Evolutionary conservation across 1,140 invertebrate species (phyloP), one percentile per base, ranked within the genome.

Genomic region (Arctopsyche grandis): DNA sequence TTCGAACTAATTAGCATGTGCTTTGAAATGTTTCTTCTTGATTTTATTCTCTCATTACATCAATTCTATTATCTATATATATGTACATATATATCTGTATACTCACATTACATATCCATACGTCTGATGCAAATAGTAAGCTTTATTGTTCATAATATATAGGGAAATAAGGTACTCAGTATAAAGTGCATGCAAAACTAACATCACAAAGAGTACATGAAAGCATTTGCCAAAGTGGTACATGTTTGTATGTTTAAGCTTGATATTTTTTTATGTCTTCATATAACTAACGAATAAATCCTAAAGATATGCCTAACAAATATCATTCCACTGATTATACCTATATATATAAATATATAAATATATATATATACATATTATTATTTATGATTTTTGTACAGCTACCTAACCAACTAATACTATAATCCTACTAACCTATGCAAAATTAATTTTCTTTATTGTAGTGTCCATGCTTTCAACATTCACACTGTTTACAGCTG

Each of bases 401-500:
- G 66, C 70, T 44, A 19, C 29, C 14, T 69, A 79, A 79, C 73
- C 78, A 74, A 75, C 78, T 73, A 71, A 79, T 16, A 22, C 63
- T 74, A 75, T 63, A 79, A 75, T 74, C 75, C 26, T 78, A 71
- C 63, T 75, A 79, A 74, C 63, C 73, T 75, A 75, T 77, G 21
- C 43, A 48, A 9, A n/a, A 58, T 52, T 14, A 19, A 7, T 43
- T 70, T 52, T 78, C 26, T 48, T 66, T 66, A 48, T 43, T 73
- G 22, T 24, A 21, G 63, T 66, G 63, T 66, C 29, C 29, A 38
- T 38, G 29, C 29, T 38, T 38, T 38, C 29, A 7, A 38, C 29
- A 38, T 38, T 38, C 29, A 38, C 7, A 38, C 29, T 38, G 29
- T 38, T 38, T 38, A 38, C 29, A 38, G 29, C 29, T 38, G 29